These are phyloP conservation scores for Tetramorium bicarinatum DNA, from an alignment of 2,888 invertebrate genomes.

Conservation along the genomic window DNA sequence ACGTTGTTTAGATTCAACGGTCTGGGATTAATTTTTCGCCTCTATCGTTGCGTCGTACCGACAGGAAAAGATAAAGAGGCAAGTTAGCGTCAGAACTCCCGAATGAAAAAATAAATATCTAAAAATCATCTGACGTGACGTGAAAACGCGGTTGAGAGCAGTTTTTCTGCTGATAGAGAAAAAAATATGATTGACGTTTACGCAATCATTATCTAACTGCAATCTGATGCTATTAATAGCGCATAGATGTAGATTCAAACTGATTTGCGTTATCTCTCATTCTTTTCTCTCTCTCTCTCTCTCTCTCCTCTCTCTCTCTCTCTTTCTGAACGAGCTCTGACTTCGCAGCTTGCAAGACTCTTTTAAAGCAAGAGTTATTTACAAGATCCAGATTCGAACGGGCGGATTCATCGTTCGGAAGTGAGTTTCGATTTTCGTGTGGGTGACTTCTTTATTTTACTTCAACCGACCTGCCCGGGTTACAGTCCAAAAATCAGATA, in stretches of 20 bases:
- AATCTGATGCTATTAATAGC: constrained; percentile 2
- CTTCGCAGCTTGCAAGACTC: background rate
- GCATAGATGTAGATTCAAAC: background rate
- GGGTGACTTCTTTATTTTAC: constrained; percentile 36
- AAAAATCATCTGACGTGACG: background rate
- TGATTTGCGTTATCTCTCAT: background rate
- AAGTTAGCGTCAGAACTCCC: background rate
- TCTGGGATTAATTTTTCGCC: background rate
- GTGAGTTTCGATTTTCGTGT: constrained; percentile 30
- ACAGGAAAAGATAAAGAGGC: background rate
- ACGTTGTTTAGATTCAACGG: background rate
- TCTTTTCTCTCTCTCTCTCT: background rate
- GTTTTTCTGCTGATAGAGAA: background rate
- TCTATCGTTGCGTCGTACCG: background rate
- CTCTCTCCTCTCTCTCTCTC: background rate
- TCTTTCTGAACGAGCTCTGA: background rate
- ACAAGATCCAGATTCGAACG: constrained; percentile 37
- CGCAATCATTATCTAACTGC: background rate
- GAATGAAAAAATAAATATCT: background rate
- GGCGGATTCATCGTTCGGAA: constrained; percentile 34
- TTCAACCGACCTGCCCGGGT: background rate
- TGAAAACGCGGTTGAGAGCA: background rate
- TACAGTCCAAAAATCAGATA: constrained; percentile 5
- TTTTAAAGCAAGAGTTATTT: constrained; percentile 15
- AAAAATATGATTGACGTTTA: background rate